phyloP scores from a whole-genome alignment of 1,140 invertebrate genomes.

The Tetramorium parvispinum region DNA sequence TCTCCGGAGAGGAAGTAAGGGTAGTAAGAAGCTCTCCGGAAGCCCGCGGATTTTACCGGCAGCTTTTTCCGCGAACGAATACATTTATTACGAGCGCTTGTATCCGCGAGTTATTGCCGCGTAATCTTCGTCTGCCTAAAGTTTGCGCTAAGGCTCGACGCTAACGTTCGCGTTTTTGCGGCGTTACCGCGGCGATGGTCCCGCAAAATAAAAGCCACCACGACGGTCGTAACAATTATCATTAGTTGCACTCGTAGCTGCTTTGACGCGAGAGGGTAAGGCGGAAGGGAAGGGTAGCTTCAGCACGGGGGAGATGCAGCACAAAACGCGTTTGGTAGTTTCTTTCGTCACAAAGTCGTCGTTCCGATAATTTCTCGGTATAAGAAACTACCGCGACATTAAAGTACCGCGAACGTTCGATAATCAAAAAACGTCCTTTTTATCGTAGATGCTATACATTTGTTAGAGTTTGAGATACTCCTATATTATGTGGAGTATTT shows the following conservation, averaged over 20 bases:
- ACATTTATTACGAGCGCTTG: conserved; percentile 68
- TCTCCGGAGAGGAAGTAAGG: conserved; percentile 9
- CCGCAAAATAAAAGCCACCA: conserved; percentile 79
- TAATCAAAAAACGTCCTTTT: conserved; percentile 23
- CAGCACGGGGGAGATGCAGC: background rate
- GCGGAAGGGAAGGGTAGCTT: conserved; percentile 5
- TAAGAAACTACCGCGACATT: conserved; percentile 54
- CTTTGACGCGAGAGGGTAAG: conserved; percentile 3
- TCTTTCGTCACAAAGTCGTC: conserved; percentile 42
- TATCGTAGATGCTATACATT: background rate
- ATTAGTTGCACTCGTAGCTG: conserved; percentile 78
- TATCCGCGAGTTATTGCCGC: conserved; percentile 71
- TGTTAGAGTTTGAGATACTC: background rate
- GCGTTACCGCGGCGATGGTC: conserved; percentile 69
- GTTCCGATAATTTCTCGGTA: conserved; percentile 53
- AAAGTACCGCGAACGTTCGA: conserved; percentile 48
- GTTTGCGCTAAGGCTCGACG: conserved; percentile 56
- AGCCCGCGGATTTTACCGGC: conserved; percentile 2
- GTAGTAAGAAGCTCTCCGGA: conserved; percentile 28
- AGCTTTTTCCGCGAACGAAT: conserved; percentile 21
- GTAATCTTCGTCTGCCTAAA: conserved; percentile 70
- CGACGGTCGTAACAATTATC: conserved; percentile 79
- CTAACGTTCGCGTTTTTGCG: conserved; percentile 78
- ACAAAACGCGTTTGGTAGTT: conserved; percentile 47
- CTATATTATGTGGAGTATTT: too few relatives aligned